Percentiles rank a stretch among this genome's conserved stretches.
Conservation (phyloP, 1,140 invertebrate genomes). For the Chelonus insularis region DNA sequence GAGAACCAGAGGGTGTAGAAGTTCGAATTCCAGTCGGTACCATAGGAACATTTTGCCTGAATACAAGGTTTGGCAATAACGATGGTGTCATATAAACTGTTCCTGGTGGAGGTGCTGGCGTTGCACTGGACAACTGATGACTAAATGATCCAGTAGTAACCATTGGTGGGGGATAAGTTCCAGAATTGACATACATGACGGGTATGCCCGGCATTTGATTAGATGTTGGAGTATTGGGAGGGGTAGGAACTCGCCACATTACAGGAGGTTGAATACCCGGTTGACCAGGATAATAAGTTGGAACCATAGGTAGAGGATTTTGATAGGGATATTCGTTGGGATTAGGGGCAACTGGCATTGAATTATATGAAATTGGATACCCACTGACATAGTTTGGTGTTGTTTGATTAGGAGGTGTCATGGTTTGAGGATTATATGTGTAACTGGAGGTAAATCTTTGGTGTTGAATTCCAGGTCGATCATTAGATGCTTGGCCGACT, state of each 20-base stretch:
- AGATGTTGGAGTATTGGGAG: constrained; percentile 54
- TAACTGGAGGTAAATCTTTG: constrained; percentile 52
- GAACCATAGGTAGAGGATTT: constrained; percentile 51
- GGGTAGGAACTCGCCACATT: constrained; percentile 56
- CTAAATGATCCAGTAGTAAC: constrained; percentile 48
- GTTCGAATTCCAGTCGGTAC: constrained; percentile 49
- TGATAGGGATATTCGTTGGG: constrained; percentile 51
- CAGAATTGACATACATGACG: constrained; percentile 57
- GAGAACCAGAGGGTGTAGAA: constrained; percentile 53
- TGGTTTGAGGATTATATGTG: constrained; percentile 53
- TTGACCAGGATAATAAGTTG: constrained; percentile 48
- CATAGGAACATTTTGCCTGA: constrained; percentile 54
- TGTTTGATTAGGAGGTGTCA: constrained; percentile 52
- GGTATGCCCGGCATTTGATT: constrained; percentile 55
- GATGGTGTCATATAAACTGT: constrained; percentile 50
- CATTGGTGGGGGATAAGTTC: constrained; percentile 50
- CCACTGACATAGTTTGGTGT: constrained; percentile 53
- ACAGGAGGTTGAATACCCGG: constrained; percentile 53
- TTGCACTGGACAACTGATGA: constrained; percentile 47
- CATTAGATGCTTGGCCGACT: constrained; percentile 46
- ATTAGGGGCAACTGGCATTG: constrained; percentile 46
- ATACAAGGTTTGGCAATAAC: constrained; percentile 54
- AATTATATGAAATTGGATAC: constrained; percentile 54
- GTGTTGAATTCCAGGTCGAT: constrained; percentile 49
- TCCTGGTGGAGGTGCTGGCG: constrained; percentile 41